Conservation (phyloP, 2,797 vertebrate genomes). For the Salarias fasciatus region DNA sequence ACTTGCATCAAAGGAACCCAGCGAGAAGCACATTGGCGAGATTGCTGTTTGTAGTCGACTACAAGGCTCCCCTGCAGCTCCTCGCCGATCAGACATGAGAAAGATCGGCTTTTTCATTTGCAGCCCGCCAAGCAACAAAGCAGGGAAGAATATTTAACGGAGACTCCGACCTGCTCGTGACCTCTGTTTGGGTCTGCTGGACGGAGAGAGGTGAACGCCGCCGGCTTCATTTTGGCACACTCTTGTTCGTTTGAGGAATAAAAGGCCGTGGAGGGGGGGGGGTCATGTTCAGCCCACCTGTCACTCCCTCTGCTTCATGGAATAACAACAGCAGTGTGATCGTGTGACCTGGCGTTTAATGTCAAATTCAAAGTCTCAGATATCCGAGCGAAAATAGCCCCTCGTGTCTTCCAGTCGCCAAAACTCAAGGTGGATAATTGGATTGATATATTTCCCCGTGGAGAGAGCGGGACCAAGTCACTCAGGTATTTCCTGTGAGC, state of each 20-base stretch:
- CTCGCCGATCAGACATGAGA: neutral
- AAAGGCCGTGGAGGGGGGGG: constrained; percentile 50
- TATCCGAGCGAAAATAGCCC: neutral
- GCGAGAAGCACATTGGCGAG: neutral
- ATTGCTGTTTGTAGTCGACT: neutral
- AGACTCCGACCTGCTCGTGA: too few relatives aligned
- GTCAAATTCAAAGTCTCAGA: neutral
- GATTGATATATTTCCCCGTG: too few relatives aligned
- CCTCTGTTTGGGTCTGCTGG: too few relatives aligned
- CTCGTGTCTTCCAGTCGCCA: too few relatives aligned
- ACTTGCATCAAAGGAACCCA: neutral
- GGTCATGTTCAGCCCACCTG: constrained; percentile 2
- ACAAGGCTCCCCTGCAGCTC: neutral
- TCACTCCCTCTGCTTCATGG: too few relatives aligned
- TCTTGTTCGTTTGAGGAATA: constrained; percentile 50
- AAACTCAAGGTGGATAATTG: too few relatives aligned
- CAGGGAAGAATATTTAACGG: neutral
- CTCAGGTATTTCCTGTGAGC: too few relatives aligned
- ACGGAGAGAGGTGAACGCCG: too few relatives aligned
- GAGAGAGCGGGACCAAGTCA: neutral
- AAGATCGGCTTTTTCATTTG: neutral
- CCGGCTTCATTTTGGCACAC: constrained; percentile 30
- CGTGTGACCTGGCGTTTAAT: too few relatives aligned
- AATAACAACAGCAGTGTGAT: too few relatives aligned
- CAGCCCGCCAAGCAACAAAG: neutral